These are phyloP conservation scores for Ectemnius continuus DNA, from an alignment of 2,888 invertebrate species.

Conservation along the genomic window DNA sequence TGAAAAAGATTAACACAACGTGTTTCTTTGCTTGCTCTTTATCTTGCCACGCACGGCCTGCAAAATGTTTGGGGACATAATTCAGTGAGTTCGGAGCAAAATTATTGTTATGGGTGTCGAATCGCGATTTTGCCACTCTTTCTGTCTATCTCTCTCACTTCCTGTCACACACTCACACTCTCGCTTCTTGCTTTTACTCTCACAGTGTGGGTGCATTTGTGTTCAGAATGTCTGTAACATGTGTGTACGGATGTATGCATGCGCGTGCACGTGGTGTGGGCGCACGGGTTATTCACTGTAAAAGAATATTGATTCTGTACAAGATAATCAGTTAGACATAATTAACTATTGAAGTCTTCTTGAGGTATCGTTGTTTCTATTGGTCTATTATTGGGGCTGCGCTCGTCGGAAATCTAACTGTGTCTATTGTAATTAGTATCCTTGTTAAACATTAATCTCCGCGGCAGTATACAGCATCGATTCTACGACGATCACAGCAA, in stretches of 20 bases:
- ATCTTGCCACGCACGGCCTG: conserved; percentile 55
- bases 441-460: conserved; percentile 19
- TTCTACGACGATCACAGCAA: conserved; percentile 68
- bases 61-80: conserved; percentile 65
- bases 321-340: conserved; percentile 75
- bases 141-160: conserved; percentile 31
- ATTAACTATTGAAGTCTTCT: conserved; percentile 77
- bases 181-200: conserved; percentile 36
- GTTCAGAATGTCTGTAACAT: conserved; percentile 16
- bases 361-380: conserved; percentile 78
- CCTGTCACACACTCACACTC: neutral
- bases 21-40: conserved; percentile 53
- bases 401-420: conserved; percentile 63
- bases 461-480: conserved; percentile 47
- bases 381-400: conserved; percentile 75
- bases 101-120: conserved; percentile 50
- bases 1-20: conserved; percentile 64
- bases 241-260: conserved; percentile 34
- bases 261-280: conserved; percentile 34
- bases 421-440: neutral
- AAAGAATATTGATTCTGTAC: conserved; percentile 78
- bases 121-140: conserved; percentile 46
- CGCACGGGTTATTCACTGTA: conserved; percentile 69
- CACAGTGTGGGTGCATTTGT: conserved; percentile 20
- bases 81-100: conserved; percentile 60